Evolutionary conservation across 2,113 vertebrate species (phyloP).

Genomic region (Anser cygnoides): DNA sequence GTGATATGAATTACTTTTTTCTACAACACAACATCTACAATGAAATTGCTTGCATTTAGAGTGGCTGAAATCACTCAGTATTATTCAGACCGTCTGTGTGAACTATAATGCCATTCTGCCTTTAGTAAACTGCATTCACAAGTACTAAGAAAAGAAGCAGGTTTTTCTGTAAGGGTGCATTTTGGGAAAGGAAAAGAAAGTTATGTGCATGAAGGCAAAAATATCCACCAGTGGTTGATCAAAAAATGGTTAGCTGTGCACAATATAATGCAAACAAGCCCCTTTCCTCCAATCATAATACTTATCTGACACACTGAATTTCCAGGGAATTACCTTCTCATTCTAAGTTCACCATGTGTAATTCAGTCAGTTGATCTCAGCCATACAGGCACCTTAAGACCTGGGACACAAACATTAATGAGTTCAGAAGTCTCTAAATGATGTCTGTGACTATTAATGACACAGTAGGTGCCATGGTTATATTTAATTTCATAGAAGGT

Average conservation of each 20-base stretch:
- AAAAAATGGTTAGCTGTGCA: background rate
- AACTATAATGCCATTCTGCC: background rate
- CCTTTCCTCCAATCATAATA: background rate
- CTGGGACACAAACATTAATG: background rate
- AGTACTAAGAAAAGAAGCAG: background rate
- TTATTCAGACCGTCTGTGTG: constrained; percentile 30
- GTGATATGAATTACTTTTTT: background rate
- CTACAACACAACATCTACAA: background rate
- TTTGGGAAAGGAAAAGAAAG: background rate
- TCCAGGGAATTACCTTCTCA: background rate
- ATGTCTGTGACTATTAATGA: background rate
- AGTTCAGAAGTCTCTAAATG: background rate
- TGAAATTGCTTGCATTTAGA: background rate
- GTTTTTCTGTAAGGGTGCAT: background rate
- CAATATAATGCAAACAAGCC: background rate
- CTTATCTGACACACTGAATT: background rate
- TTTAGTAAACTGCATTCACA: background rate
- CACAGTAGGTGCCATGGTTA: background rate
- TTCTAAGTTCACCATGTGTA: background rate
- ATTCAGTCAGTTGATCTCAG: background rate
- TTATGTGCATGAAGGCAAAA: background rate
- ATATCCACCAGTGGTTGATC: background rate
- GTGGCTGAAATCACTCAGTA: background rate
- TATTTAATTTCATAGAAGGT: background rate
- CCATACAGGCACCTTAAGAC: background rate